Evolutionary conservation across 2,113 vertebrate species (phyloP), one percentile per base, ranked within the genome.

Genomic region (Potamarius usumacintae): DNA sequence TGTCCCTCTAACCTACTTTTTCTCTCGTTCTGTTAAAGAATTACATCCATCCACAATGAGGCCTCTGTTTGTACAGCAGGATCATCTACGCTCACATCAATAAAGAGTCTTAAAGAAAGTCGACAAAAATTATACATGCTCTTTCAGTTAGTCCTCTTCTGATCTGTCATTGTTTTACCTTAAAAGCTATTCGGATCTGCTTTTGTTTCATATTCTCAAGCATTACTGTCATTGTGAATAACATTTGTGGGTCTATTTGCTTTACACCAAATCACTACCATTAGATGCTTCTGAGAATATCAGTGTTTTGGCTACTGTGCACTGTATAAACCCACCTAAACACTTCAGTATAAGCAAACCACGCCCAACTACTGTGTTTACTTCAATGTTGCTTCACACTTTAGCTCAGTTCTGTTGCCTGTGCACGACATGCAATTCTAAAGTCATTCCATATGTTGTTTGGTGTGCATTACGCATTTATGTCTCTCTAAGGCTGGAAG

Each of bases 21-120:
- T 58, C 74, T 78, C 25, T 25, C 18, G 20, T 89, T 85, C 86
- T 80, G 77, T 88, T 89, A 88, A 85, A 90, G 82, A 72, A 88
- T 88, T 74, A 86, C 87, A 88, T 84, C 65, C 87, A 69, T 85
- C 82, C 83, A 88, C 87, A 90, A 88, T 89, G 88, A 85, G 69
- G 69, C 82, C 81, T 88, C 89, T 91, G 86, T 91, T 88, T 25
- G 17, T 63, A 69, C 60, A 69, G 58, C 86, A 55, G 30, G 60
- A 62, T 79, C 57, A 69, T 78, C 84, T 80, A 63, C 0, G 0
- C 76, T 57, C 87, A 83, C 58, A 78, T 88, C 62, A 72, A 78
- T 76, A 50, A 72, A 88, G 77, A 82, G 22, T 67, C 79, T 81
- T 52, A 6, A 58, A 84, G 81, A 88, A 86, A 88, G 83, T 62